Evolutionary conservation across 2,113 vertebrate species (phyloP).

Genomic region (Actenoides lindsayi): DNA sequence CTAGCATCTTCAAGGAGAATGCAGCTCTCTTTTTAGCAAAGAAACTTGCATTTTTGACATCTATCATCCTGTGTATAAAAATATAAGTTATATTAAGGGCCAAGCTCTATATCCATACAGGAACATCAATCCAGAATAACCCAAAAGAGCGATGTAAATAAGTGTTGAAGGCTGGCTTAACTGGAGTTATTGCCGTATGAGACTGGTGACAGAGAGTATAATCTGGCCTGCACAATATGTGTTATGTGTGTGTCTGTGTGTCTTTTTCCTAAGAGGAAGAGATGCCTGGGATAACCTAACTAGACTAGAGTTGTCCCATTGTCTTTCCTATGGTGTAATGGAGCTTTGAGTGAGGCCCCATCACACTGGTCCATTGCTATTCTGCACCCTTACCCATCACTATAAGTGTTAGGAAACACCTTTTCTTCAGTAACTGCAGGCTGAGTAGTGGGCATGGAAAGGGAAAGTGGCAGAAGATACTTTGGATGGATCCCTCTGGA

Average conservation of each 20-base stretch:
- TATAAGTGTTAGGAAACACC: not conserved
- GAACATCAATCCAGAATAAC: not conserved
- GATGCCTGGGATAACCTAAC: not conserved
- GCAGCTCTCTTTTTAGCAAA: not conserved
- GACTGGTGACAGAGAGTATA: not conserved
- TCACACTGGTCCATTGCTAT: rapidly evolving
- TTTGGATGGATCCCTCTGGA: not conserved
- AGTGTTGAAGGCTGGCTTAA: not conserved
- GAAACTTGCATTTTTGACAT: not conserved
- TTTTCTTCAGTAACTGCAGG: not conserved
- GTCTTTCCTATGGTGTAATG: not conserved
- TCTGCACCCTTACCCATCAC: not conserved
- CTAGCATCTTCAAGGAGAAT: not conserved
- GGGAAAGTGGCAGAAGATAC: not conserved
- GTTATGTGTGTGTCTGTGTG: rapidly evolving
- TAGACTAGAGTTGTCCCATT: not conserved
- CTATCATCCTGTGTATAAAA: not conserved
- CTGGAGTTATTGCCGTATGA: not conserved
- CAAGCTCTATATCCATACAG: not conserved
- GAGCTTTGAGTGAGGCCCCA: not conserved
- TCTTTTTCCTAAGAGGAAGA: not conserved
- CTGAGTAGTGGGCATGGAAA: not conserved
- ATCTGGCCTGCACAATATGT: not conserved
- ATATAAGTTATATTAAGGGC: not conserved
- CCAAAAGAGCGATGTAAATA: not conserved